Conservation (phyloP, 2,113 vertebrate genomes). For the Callorhinus ursinus region DNA sequence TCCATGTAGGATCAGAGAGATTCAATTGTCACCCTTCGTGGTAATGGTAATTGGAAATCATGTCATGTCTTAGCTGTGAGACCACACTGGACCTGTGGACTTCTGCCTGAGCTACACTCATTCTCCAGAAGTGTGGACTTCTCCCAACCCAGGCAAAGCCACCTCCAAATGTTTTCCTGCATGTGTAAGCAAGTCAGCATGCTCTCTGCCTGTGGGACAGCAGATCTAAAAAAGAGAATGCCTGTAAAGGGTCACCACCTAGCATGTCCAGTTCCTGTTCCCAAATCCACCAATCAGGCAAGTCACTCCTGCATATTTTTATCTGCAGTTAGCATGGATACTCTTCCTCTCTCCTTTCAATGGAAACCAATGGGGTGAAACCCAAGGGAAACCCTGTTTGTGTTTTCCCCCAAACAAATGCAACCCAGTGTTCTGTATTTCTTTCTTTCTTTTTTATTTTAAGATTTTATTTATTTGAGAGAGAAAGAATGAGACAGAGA, state of each 20-base stretch:
- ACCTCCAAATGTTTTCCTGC: not conserved
- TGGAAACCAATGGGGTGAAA: not conserved
- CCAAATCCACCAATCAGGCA: not conserved
- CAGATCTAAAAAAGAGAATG: not conserved
- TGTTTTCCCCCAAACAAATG: not conserved
- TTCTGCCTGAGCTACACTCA: not conserved
- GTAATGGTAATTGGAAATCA: not conserved
- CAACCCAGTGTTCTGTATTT: not conserved
- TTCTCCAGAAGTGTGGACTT: not conserved
- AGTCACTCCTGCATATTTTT: not conserved
- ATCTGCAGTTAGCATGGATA: not conserved
- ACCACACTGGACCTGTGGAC: not conserved
- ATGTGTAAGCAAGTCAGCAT: not conserved
- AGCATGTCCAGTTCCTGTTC: accelerated
- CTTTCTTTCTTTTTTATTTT: too few relatives aligned
- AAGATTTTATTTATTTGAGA: too few relatives aligned
- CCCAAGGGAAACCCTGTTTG: not conserved
- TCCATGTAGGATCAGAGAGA: not conserved
- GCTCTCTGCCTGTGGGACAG: too few relatives aligned
- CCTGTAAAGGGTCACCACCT: not conserved
- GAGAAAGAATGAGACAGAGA: too few relatives aligned
- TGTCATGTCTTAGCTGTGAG: not conserved
- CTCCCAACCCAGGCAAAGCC: accelerated
- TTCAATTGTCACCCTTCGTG: not conserved
- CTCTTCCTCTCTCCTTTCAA: too few relatives aligned